Evolutionary conservation across 2,888 invertebrate genomes (phyloP), one percentile per base, ranked within the genome.

Genomic region (Metacarcinus magister): DNA sequence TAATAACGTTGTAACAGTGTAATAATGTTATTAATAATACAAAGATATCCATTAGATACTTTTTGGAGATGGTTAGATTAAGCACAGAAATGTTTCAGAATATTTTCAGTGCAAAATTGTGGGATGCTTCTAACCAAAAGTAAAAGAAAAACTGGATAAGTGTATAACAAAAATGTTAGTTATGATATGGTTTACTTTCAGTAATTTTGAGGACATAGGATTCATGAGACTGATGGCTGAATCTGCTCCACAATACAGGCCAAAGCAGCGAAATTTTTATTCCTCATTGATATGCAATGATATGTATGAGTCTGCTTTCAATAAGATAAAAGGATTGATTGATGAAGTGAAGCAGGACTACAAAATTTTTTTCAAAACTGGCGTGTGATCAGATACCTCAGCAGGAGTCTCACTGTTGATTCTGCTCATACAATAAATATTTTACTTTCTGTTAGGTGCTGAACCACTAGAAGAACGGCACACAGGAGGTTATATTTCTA

Each of bases 161-260:
- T 89, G 44, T n/a, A 94, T 93, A 39, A 39, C 95, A 48, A 94
- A 95, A 89, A 95, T 95, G 95, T 48, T 95, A 54, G 94, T 95
- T 54, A 94, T 95, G 94, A 48, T 90, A 95, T 94, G 95, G 89
- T 46, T 60, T 95, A 8, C 95, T 93, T 95, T 95, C 95, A 93
- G 95, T 48, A 93, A 93, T 93, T 93, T 95, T 75, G 93, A 95
- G 46, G 95, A 93, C 93, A 28, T 93, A 54, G 93, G 95, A 0
- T 95, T 95, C 44, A 75, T 95, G 95, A 95, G 95, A 60, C 46
- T 93, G 28, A 92, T 95, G 95, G 39, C 95, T n/a, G 43, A 93
- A 23, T 10, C 87, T 82, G 82, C 48, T 44, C 95, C 95, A 8
- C 93, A 95, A 46, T 95, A 95, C 94, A 87, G 23, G 43, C 23